Base-by-base conservation (phyloP, 2,113 vertebrate species). In the Onychorhynchus coronatus region DNA sequence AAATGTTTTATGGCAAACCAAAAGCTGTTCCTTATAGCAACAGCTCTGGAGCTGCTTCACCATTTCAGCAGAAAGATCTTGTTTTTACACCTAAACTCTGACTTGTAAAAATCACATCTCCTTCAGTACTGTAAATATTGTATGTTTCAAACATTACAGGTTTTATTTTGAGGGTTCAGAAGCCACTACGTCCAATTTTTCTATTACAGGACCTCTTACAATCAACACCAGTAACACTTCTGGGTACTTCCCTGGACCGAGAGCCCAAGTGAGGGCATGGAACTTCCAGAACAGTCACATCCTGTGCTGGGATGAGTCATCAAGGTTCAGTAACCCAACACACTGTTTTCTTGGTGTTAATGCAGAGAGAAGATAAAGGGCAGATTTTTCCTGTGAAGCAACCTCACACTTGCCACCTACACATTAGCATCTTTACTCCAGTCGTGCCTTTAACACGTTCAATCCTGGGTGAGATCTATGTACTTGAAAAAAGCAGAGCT, bases 91-190 rank as follows among this genome's bases (percentile, higher is more conserved):
- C 55, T 77, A 30, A 92, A 80, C 27, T 81, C 55, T 47, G 58
- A 67, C 61, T 66, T 85, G 94, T 71, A 72, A 84, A 77, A 95
- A 93, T 93, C 79, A 39, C 42, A 89, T 91, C 92, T 46, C 58
- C 85, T 90, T 88, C 73, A 77, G 42, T 76, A 33, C 47, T 80
- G 30, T 58, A 77, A 71, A 77, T 61, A 58, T 5, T 44, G 49
- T 2, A 66, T 27, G 5, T 79, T 91, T 44, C 41, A 85, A 96
- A 84, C 67, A 41, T 67, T 35, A 86, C 5, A 89, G 37, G 30
- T 62, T 89, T 27, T 89, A 52, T 49, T 74, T 15, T 47, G 30
- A 33, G 77, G 18, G 78, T 49, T 59, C 49, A 8, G 61, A 67
- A 92, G 78, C 35, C 66, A 18, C 47, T 58, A 71, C 46, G 35